These are phyloP conservation scores for Calameuta pallipes DNA, from an alignment of 2,888 invertebrate genomes.

Conservation along the genomic window DNA sequence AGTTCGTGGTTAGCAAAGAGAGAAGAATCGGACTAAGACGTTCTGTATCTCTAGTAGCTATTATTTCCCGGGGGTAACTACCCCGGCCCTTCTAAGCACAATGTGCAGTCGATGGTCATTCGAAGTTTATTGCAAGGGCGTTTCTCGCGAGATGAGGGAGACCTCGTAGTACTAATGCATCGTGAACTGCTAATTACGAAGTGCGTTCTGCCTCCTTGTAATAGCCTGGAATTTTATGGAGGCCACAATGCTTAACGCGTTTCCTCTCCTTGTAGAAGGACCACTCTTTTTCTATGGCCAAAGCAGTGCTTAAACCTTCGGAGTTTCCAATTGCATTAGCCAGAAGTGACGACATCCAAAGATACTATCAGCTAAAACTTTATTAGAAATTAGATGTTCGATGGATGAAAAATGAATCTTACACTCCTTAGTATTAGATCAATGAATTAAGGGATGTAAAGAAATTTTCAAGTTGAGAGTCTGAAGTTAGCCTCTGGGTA, in stretches of 20 bases:
- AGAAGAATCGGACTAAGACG: not conserved
- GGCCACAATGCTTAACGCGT: constrained; percentile 24
- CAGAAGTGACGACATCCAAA: no score
- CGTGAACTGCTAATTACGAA: constrained; percentile 63
- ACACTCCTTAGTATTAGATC: not conserved
- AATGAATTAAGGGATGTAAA: not conserved
- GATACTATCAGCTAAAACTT: not conserved
- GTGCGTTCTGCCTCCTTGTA: constrained; percentile 52
- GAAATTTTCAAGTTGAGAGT: not conserved
- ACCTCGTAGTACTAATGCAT: constrained; percentile 55
- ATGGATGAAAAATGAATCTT: not conserved
- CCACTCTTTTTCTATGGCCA: not conserved
- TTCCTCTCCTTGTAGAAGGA: constrained; percentile 18
- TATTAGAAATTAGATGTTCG: not conserved
- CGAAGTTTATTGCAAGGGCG: constrained; percentile 59
- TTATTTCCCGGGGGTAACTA: not conserved
- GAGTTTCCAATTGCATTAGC: not conserved
- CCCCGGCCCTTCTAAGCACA: not conserved
- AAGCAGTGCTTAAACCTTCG: not conserved
- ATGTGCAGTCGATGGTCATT: constrained; percentile 49
- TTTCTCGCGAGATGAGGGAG: constrained; percentile 39
- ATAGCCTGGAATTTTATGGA: constrained; percentile 57
- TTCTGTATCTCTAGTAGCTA: not conserved
- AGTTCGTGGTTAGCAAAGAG: not conserved
- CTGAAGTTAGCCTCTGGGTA: not conserved